A percentile compares a stretch with the other conserved stretches of the same genome.
These are phyloP conservation scores for Gallirallus australis DNA, from an alignment of 2,797 vertebrate genomes.

Conservation along the genomic window DNA sequence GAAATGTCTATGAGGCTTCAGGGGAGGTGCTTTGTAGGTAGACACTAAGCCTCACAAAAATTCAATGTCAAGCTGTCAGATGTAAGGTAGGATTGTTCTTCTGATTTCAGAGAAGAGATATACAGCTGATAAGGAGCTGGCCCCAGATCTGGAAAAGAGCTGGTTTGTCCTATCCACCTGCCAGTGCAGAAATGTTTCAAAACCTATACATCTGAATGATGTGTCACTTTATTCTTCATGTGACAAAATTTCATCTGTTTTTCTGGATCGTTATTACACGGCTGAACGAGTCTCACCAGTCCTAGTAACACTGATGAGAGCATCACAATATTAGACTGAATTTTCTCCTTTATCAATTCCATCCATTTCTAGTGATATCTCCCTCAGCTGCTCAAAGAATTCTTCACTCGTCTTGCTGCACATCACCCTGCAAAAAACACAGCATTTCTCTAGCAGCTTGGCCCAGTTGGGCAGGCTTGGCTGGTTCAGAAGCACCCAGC, in stretches of 20 bases:
- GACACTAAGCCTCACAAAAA: background rate
- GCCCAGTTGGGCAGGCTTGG: background rate
- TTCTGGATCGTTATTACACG: background rate
- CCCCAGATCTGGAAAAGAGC: background rate
- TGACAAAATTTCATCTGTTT: constrained; percentile 14
- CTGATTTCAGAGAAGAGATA: background rate
- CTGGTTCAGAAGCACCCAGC: background rate
- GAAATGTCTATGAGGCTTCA: background rate
- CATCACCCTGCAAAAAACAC: background rate
- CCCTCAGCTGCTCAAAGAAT: background rate
- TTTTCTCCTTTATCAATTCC: background rate
- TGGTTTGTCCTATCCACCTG: background rate
- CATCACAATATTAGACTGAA: background rate
- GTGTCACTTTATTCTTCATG: background rate
- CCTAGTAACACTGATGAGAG: background rate
- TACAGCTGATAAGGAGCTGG: background rate
- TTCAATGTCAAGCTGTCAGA: background rate
- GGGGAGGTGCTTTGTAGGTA: background rate
- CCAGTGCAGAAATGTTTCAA: background rate
- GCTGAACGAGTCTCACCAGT: background rate
- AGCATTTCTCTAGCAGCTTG: background rate
- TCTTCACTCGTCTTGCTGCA: background rate
- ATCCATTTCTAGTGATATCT: background rate
- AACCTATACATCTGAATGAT: background rate
- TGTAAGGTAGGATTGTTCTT: background rate